phyloP scores from a whole-genome alignment of 35 echinoderm and acorn worm species.

The Apostichopus japonicus region DNA sequence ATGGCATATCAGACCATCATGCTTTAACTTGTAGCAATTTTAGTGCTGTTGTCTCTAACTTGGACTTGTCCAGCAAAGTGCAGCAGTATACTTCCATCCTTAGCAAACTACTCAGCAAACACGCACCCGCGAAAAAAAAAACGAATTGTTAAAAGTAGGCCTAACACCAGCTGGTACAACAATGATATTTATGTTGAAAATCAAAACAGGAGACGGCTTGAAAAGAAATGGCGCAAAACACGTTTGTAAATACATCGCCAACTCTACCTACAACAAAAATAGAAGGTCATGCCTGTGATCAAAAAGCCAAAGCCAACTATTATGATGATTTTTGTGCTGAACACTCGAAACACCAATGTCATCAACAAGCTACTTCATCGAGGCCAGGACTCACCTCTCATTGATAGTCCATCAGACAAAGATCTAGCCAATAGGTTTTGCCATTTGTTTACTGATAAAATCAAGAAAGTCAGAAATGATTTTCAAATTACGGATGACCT shows the following conservation, averaged over 20 bases:
- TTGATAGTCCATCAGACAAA: not conserved
- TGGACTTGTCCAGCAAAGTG: not conserved
- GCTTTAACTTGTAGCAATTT: not conserved
- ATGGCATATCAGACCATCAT: constrained; percentile 55
- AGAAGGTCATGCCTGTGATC: not conserved
- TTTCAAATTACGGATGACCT: not conserved
- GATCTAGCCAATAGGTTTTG: constrained; percentile 15
- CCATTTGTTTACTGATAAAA: constrained; percentile 30
- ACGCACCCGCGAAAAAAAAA: constrained; percentile 64
- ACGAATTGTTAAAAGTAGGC: constrained; percentile 39
- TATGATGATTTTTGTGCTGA: not conserved
- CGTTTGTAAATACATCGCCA: constrained; percentile 27
- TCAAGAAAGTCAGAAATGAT: not conserved
- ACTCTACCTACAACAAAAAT: not conserved
- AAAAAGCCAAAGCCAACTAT: not conserved
- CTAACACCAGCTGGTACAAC: constrained; percentile 69
- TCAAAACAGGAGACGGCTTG: constrained; percentile 29
- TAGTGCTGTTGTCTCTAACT: not conserved
- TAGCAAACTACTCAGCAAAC: not conserved
- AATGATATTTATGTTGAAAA: constrained; percentile 49
- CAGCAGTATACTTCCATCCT: not conserved
- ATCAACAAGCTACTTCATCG: constrained; percentile 38
- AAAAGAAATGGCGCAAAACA: constrained; percentile 64
- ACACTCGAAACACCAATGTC: not conserved
- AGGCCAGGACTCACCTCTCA: not conserved